phyloP scores from a whole-genome alignment of 2,797 vertebrate genomes.

The Pipistrellus nathusii region DNA sequence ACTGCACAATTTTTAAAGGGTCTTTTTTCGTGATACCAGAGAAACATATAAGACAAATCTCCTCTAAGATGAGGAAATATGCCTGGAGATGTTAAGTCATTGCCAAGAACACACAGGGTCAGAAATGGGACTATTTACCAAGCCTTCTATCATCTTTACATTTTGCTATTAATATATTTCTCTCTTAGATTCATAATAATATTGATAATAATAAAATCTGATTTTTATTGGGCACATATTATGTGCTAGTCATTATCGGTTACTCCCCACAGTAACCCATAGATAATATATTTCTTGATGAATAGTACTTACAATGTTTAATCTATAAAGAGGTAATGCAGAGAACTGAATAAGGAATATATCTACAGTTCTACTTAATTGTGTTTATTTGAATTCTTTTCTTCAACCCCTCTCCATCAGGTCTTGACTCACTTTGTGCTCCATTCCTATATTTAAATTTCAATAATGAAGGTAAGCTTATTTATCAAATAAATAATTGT shows the following conservation, averaged over 20 bases:
- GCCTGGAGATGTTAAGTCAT: not conserved
- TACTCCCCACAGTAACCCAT: not conserved
- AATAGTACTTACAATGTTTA: not conserved
- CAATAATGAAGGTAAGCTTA: conserved; percentile 95
- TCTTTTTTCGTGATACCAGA: conserved; percentile 29
- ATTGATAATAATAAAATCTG: not conserved
- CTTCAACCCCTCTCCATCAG: conserved; percentile 83
- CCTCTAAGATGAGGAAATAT: not conserved
- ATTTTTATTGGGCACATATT: not conserved
- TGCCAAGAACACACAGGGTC: not conserved
- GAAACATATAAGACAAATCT: not conserved
- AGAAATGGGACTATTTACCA: not conserved
- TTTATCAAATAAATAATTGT: not conserved
- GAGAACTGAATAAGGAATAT: not conserved
- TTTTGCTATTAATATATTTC: not conserved
- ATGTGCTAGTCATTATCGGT: not conserved
- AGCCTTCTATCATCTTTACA: not conserved
- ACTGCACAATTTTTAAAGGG: not conserved
- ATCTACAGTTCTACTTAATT: not conserved
- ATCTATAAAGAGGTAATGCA: not conserved
- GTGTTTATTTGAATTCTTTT: conserved; percentile 59
- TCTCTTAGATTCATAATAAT: conserved; percentile 34
- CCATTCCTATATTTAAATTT: conserved; percentile 99
- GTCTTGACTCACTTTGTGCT: conserved; percentile 98
- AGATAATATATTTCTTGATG: not conserved